Evolutionary conservation across 2,113 vertebrate genomes (phyloP).

Genomic region (Otis tarda): DNA sequence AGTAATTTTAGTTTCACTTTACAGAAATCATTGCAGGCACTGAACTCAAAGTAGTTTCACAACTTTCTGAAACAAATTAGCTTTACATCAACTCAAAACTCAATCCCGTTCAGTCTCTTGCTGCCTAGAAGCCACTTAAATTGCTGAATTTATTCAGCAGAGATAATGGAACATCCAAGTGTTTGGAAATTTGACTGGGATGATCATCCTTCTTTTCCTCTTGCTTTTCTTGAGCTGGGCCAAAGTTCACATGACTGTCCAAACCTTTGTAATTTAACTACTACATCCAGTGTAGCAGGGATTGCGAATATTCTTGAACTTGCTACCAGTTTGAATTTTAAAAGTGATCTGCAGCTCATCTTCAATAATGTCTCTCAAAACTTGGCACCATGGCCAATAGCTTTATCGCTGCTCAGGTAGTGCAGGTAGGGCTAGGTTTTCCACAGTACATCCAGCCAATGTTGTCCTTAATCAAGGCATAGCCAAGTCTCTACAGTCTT

Average conservation of each 20-base stretch:
- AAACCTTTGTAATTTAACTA: neutral
- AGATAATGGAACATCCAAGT: neutral
- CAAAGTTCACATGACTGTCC: neutral
- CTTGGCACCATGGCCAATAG: neutral
- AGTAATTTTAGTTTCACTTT: neutral
- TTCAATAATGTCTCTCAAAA: neutral
- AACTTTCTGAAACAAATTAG: constrained; percentile 5
- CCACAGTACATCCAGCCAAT: neutral
- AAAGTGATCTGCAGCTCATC: neutral
- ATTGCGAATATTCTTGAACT: neutral
- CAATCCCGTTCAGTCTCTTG: neutral
- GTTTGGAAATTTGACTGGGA: neutral
- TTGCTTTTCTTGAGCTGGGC: neutral
- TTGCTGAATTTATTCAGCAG: neutral
- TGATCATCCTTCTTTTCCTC: neutral
- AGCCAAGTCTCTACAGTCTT: neutral
- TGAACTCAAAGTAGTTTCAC: neutral
- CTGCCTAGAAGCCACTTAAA: constrained; percentile 9
- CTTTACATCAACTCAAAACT: constrained; percentile 2
- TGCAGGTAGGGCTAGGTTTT: neutral
- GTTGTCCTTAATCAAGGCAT: neutral
- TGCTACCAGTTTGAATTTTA: neutral
- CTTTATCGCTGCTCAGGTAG: neutral
- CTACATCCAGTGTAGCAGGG: neutral
- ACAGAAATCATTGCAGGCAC: neutral